phyloP scores from a whole-genome alignment of 2,113 vertebrate species.

The Lepisosteus oculatus region DNA sequence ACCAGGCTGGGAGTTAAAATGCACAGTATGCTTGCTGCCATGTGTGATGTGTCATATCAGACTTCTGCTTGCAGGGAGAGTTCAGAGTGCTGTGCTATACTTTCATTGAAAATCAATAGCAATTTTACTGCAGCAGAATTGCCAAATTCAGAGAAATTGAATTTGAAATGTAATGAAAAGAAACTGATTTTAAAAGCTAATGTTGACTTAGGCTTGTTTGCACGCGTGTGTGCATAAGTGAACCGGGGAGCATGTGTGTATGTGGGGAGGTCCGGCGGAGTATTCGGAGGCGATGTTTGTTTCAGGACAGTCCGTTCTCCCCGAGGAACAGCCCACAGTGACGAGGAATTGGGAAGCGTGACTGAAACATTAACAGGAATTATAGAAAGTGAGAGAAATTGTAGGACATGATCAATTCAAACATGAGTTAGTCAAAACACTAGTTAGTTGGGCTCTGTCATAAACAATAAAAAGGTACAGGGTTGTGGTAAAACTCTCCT shows the following conservation, averaged over 20 bases:
- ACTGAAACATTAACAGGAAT: too few relatives aligned
- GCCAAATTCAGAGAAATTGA: constrained; percentile 40
- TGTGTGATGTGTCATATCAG: constrained; percentile 32
- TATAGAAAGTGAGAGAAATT: too few relatives aligned
- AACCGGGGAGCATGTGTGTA: neutral
- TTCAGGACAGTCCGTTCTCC: too few relatives aligned
- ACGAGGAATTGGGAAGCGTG: too few relatives aligned
- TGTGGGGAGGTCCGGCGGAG: neutral
- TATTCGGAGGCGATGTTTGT: too few relatives aligned
- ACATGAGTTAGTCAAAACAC: too few relatives aligned
- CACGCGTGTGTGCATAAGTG: neutral
- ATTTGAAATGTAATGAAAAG: constrained; percentile 11
- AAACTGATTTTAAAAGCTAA: neutral
- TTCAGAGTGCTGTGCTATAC: constrained; percentile 41
- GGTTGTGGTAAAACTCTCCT: too few relatives aligned
- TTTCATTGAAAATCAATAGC: constrained; percentile 67
- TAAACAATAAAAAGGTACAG: too few relatives aligned
- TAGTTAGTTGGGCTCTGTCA: too few relatives aligned
- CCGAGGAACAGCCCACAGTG: too few relatives aligned
- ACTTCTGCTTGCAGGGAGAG: constrained; percentile 35
- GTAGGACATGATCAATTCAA: too few relatives aligned
- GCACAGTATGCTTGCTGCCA: neutral
- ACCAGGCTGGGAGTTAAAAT: constrained; percentile 20
- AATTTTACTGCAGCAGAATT: constrained; percentile 51
- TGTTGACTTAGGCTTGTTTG: neutral